Evolutionary conservation across 2,797 vertebrate species (phyloP).

Genomic region (Monodelphis domestica): DNA sequence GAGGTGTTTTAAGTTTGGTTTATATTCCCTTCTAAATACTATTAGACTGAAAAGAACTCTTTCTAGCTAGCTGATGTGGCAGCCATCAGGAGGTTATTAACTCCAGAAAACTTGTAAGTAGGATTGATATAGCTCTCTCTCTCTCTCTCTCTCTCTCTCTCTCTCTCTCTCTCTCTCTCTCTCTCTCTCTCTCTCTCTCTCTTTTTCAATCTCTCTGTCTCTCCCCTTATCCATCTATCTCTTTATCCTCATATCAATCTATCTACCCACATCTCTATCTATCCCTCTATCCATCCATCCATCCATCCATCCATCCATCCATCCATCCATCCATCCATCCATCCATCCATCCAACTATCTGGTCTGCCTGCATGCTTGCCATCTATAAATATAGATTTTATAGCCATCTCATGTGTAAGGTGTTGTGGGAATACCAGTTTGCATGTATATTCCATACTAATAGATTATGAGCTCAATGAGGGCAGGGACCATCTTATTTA

Average conservation of each 20-base stretch:
- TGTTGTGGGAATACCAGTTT: neutral
- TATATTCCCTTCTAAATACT: slow-evolving; percentile 37
- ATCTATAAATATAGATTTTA: neutral
- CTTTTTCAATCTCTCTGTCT: too few species aligned
- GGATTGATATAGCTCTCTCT: neutral
- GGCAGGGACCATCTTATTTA: neutral
- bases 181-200: too few species aligned
- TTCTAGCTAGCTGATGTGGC: neutral
- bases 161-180: too few species aligned
- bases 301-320: too few species aligned
- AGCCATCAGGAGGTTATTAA: slow-evolving; percentile 12
- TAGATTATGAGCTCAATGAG: neutral
- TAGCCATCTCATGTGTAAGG: neutral
- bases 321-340: too few species aligned
- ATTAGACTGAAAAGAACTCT: slow-evolving; percentile 22
- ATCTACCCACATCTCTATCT: too few species aligned
- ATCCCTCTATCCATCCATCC: neutral
- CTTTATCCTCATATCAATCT: too few species aligned
- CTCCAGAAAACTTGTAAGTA: neutral
- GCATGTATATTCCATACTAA: neutral
- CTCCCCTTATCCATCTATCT: too few species aligned
- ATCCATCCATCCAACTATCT: neutral
- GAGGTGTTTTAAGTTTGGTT: neutral
- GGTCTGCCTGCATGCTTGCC: neutral
- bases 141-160: too few species aligned